Conservation (phyloP, 2,888 invertebrate species). For the Pyrrhosoma nymphula region DNA sequence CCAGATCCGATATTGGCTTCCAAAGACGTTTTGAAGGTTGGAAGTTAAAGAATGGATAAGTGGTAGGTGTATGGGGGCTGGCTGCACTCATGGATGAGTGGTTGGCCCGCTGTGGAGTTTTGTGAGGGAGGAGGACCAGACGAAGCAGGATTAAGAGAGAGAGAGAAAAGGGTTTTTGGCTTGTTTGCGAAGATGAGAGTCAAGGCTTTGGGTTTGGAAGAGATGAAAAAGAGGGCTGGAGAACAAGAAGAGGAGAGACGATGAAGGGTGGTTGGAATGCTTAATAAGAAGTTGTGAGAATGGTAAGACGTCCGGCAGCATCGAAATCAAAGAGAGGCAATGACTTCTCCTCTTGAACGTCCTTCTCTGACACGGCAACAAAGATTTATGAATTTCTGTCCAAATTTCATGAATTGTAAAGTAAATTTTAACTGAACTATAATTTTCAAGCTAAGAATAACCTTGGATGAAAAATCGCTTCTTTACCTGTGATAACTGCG, state of each 20-base stretch:
- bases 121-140: background rate
- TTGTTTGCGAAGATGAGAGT: background rate
- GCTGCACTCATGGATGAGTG: background rate
- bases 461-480: too few species aligned
- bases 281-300: background rate
- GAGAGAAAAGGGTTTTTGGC: background rate
- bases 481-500: too few species aligned
- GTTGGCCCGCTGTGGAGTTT: background rate
- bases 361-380: too few species aligned
- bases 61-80: background rate
- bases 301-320: too few species aligned
- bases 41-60: background rate
- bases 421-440: too few species aligned
- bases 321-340: too few species aligned
- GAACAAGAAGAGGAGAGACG: background rate
- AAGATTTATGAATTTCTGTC: too few species aligned
- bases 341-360: too few species aligned
- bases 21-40: background rate
- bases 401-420: too few species aligned
- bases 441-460: too few species aligned
- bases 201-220: background rate
- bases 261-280: background rate
- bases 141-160: background rate
- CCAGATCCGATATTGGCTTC: slow-evolving; percentile 56
- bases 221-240: background rate